A percentile compares a stretch with the other conserved stretches of the same genome.
Conservation (phyloP, 2,797 vertebrate species). For the Valencia hispanica region DNA sequence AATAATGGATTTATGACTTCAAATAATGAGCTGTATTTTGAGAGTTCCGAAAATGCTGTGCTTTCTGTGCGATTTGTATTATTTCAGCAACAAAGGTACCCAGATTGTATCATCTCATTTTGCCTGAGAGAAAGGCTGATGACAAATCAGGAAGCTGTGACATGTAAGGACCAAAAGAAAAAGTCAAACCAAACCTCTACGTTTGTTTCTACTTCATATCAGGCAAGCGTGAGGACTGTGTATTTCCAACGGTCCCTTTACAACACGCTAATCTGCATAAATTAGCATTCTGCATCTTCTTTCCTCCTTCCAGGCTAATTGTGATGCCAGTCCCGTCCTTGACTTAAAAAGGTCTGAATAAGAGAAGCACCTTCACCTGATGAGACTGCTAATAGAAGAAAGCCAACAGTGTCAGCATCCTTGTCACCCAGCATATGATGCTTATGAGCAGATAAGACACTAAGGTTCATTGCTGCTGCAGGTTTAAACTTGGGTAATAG, state of each 20-base stretch:
- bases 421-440: constrained; percentile 53
- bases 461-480: constrained; percentile 20
- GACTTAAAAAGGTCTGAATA: constrained; percentile 74
- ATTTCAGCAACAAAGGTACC: constrained; percentile 7
- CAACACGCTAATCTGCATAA: constrained; percentile 71
- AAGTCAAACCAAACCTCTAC: constrained; percentile 33
- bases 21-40: constrained; percentile 24
- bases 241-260: constrained; percentile 66
- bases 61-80: constrained; percentile 13
- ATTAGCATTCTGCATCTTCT: constrained; percentile 74
- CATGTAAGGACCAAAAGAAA: constrained; percentile 46
- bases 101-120: constrained; percentile 38
- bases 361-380: constrained; percentile 75
- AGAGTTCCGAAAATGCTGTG: background rate
- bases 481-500: constrained; percentile 55
- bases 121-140: constrained; percentile 23
- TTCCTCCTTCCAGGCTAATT: constrained; percentile 66
- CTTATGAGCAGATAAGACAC: constrained; percentile 59
- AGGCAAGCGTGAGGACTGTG: constrained; percentile 35
- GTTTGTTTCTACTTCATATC: constrained; percentile 44
- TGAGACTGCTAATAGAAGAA: constrained; percentile 70
- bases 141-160: constrained; percentile 61
- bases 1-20: constrained; percentile 25
- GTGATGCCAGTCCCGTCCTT: constrained; percentile 70
- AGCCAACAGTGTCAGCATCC: constrained; percentile 61